Percentiles rank a stretch among this genome's conserved stretches.
Conservation (phyloP, 2,888 invertebrate species). For the Malthinus flaveolus region DNA sequence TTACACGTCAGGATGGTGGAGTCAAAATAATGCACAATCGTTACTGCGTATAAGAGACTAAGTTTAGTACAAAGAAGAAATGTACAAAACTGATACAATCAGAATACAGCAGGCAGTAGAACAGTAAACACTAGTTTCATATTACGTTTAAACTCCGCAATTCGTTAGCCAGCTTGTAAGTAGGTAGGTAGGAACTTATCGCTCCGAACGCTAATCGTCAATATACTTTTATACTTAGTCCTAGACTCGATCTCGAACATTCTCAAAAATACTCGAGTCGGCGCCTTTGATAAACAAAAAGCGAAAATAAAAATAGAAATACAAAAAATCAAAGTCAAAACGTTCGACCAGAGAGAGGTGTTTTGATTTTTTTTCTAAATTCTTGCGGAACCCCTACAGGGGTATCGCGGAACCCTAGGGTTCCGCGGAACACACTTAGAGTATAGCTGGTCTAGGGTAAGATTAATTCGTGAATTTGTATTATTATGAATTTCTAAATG, state of each 20-base stretch:
- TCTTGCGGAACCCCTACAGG: neutral
- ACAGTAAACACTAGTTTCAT: neutral
- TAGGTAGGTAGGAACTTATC: neutral
- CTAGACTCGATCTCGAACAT: neutral
- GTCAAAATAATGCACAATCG: neutral
- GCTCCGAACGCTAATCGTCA: neutral
- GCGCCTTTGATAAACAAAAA: too few relatives aligned
- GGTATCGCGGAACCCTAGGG: neutral
- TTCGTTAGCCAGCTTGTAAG: too few relatives aligned
- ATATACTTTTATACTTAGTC: neutral
- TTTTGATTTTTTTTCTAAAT: neutral
- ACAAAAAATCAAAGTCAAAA: too few relatives aligned
- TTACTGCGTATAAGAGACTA: neutral
- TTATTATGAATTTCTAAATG: too few relatives aligned
- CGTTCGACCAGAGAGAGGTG: neutral
- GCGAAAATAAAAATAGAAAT: too few relatives aligned
- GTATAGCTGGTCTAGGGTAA: neutral
- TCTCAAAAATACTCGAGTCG: neutral
- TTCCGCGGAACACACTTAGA: neutral
- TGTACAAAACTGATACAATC: too few relatives aligned
- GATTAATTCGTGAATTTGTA: too few relatives aligned
- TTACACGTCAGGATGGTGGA: neutral
- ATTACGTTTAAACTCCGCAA: too few relatives aligned
- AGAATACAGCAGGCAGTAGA: too few relatives aligned
- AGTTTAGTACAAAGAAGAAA: too few relatives aligned